phyloP scores from a whole-genome alignment of 2,888 invertebrate genomes.

The Drosophila macrospina region DNA sequence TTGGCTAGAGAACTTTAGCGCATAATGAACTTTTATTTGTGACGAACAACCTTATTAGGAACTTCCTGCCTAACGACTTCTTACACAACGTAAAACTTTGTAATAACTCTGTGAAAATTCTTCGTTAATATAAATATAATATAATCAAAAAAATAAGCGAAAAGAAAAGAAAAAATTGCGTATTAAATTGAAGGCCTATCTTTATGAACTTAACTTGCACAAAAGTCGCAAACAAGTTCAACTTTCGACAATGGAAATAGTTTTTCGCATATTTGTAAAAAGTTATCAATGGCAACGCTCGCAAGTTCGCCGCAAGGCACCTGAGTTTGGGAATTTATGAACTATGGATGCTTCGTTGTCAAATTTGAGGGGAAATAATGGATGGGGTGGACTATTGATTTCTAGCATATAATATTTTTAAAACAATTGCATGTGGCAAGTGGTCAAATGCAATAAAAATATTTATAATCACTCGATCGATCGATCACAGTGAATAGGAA shows the following conservation, averaged over 20 bases:
- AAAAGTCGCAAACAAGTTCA: not conserved
- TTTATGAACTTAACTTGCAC: conserved; percentile 6
- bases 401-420: not conserved
- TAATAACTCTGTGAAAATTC: conserved; percentile 40
- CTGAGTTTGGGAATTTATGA: conserved; percentile 1
- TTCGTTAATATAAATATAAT: conserved; percentile 29
- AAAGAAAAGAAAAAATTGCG: no score
- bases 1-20: conserved; percentile 40
- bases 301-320: conserved; percentile 2
- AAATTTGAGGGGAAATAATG: not conserved
- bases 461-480: no score
- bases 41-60: conserved; percentile 55
- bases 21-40: conserved; percentile 55
- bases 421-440: no score
- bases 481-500: no score
- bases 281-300: not conserved
- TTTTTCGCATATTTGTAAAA: conserved; percentile 6
- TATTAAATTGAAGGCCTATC: conserved; percentile 34
- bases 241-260: conserved; percentile 24
- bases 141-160: not conserved
- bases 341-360: conserved; percentile 1
- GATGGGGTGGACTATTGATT: not conserved
- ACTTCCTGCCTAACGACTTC: conserved; percentile 24
- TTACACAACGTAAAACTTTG: conserved; percentile 30
- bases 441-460: no score